Base-by-base conservation (phyloP, 2,797 vertebrate genomes). In the Cichlasoma orientale region DNA sequence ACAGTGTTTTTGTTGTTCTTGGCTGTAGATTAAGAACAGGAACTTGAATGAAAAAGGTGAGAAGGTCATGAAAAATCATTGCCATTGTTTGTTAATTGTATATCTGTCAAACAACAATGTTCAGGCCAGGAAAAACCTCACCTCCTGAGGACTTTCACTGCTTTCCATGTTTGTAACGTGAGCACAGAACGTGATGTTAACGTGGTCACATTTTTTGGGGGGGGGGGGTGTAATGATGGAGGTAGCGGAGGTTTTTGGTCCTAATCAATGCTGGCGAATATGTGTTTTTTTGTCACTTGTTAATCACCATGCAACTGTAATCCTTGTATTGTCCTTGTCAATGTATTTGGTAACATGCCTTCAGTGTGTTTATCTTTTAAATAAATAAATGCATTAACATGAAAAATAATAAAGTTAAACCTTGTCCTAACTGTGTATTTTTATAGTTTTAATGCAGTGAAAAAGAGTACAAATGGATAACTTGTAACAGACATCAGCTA, bases 1-100 rank as follows among this genome's bases (percentile, higher is more conserved):
- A 91, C 74, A 8, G 16, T 84, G 82, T 84, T 89, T 86, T 88
- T 89, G 82, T 89, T 92, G 77, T 85, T 88, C 31, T 86, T 90
- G 89, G 85, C 86, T 86, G 77, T 53, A 53, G 76, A 84, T 89
- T 77, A 85, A 79, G 82, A 89, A 69, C 74, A 83, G 75, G 79
- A 88, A 86, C 82, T 76, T 55, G 69, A 89, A 75, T 38, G 41
- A 38, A 55, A 79, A 80, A 85, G 84, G 83, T 75, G 82, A 88
- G 73, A 82, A 82, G 88, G 90, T 91, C 88, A 90, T 21, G 44
- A 70, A 70, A 84, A 79, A 63, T 11, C 27, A 81, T 70, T 74
- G 59, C 33, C 47, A 21, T 68, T n/a, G 31, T 59, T 69, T 78
- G 27, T 59, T 68, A 73, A 47, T 31, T 33, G 36, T 71, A 58